A percentile compares a stretch with the other conserved stretches of the same genome.
Evolutionary conservation across 2,113 vertebrate genomes (phyloP).

Genomic region (Prolemur simus): DNA sequence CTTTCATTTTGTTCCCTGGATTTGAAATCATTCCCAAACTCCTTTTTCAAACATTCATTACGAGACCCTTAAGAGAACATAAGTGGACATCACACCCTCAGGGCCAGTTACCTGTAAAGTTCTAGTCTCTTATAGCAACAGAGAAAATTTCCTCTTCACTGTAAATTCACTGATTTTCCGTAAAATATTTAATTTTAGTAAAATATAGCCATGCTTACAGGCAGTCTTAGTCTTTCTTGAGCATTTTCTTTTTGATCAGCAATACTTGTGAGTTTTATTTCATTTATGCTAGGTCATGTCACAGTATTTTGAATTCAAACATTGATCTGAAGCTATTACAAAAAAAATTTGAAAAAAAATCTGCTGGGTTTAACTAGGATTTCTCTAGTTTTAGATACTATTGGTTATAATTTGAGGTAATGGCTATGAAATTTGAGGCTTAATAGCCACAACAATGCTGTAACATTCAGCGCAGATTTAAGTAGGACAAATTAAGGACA

Average conservation of each 20-base stretch:
- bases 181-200: neutral
- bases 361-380: neutral
- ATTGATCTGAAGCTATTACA: slow-evolving; percentile 13
- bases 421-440: neutral
- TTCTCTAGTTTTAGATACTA: slow-evolving; percentile 4
- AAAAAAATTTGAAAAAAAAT: neutral
- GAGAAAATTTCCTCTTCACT: neutral
- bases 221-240: neutral
- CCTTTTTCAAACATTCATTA: slow-evolving; percentile 52
- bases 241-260: neutral
- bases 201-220: neutral
- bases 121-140: neutral
- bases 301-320: slow-evolving; percentile 32
- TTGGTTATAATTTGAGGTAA: slow-evolving; percentile 36
- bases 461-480: neutral
- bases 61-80: neutral
- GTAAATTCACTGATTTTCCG: neutral
- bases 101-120: neutral
- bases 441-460: neutral
- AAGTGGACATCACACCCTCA: neutral
- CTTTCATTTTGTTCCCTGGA: slow-evolving; percentile 31
- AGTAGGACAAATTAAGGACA: neutral
- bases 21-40: slow-evolving; percentile 50
- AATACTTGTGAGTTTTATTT: neutral
- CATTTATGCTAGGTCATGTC: neutral